These are phyloP conservation scores for Hippocampus abdominalis DNA, from an alignment of 2,113 vertebrate genomes.

Conservation along the genomic window DNA sequence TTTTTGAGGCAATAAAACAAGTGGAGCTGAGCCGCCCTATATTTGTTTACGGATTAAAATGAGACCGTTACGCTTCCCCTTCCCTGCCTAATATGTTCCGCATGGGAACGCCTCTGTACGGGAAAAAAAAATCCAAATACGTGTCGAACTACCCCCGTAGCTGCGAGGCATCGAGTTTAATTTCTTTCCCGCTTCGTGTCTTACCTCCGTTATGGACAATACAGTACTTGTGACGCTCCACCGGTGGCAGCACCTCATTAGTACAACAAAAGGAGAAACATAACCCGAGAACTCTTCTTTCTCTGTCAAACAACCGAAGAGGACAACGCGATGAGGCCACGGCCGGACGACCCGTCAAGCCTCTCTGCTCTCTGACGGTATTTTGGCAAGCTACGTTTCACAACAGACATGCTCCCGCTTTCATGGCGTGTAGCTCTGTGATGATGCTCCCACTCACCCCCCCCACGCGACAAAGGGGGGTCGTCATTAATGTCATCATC, in stretches of 20 bases:
- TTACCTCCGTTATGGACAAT: neutral
- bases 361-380: slow-evolving; percentile 52
- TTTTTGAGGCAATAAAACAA: no score
- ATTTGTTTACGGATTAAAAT: no score
- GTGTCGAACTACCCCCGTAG: no score
- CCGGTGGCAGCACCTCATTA: neutral
- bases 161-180: no score
- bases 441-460: neutral
- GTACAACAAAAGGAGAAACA: neutral
- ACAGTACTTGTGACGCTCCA: no score
- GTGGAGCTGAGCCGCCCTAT: no score
- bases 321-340: slow-evolving; percentile 65
- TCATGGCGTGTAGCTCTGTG: neutral
- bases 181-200: no score
- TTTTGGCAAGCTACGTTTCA: slow-evolving; percentile 62
- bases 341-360: slow-evolving; percentile 69
- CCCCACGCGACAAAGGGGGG: neutral
- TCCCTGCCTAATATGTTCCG: no score
- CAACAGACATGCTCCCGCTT: slow-evolving; percentile 14
- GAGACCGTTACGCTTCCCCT: no score
- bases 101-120: no score
- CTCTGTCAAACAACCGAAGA: slow-evolving; percentile 66
- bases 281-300: slow-evolving; percentile 4
- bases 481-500: neutral
- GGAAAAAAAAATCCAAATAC: no score